phyloP scores from a whole-genome alignment of 2,888 invertebrate genomes.

The Cyrtodaria siliqua region DNA sequence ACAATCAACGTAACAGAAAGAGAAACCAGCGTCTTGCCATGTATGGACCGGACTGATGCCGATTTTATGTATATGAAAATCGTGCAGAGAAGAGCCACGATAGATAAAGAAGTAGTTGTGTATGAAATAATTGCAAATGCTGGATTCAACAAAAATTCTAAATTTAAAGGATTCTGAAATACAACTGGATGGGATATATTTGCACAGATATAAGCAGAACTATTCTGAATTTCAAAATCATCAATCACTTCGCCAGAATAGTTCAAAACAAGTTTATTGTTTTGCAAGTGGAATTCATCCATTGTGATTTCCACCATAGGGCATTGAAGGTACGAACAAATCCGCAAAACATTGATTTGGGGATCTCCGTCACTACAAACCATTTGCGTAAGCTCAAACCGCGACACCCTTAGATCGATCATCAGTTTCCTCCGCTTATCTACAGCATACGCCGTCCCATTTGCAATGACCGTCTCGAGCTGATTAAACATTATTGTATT shows the following conservation, averaged over 20 bases:
- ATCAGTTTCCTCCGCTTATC: no score
- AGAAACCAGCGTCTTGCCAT: conserved; percentile 24
- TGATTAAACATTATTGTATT: no score
- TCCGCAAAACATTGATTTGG: background rate
- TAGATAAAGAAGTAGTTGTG: background rate
- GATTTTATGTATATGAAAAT: conserved; percentile 16
- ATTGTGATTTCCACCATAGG: background rate
- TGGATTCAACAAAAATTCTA: background rate
- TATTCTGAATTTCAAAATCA: conserved; percentile 8
- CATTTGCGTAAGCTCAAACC: no score
- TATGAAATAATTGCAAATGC: background rate
- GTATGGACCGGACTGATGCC: conserved; percentile 6
- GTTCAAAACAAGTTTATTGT: background rate
- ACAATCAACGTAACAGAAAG: conserved; percentile 18
- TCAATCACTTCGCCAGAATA: conserved; percentile 1
- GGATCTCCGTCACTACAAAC: no score
- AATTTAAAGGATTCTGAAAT: background rate
- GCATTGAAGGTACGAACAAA: conserved; percentile 11
- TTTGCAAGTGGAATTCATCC: conserved; percentile 6
- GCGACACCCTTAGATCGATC: no score
- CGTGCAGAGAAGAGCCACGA: conserved; percentile 7
- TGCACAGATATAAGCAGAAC: background rate
- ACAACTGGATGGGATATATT: no score
- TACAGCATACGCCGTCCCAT: no score
- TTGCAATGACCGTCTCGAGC: no score